Evolutionary conservation across 2,888 invertebrate genomes (phyloP).

Genomic region (Julus scandinavius): DNA sequence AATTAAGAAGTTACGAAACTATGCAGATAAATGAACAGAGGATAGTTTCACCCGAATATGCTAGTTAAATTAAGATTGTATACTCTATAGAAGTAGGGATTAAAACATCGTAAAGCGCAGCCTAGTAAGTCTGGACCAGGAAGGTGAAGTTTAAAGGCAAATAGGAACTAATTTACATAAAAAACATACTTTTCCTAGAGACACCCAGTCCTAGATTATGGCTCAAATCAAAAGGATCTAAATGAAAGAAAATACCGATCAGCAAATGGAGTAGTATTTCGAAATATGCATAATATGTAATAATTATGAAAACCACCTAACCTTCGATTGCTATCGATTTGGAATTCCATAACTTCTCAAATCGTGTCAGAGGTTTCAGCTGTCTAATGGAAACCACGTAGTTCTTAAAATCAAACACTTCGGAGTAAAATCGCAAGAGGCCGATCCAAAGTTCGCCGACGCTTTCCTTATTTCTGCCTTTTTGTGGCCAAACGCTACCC

Average conservation of each 20-base stretch:
- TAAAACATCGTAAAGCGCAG: too few species aligned
- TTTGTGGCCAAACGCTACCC: conserved; percentile 66
- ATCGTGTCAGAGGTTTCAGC: conserved; percentile 66
- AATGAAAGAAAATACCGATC: conserved; percentile 57
- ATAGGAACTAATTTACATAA: not conserved
- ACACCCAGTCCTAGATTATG: conserved; percentile 72
- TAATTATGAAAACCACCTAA: conserved; percentile 58
- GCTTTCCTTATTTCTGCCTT: conserved; percentile 66
- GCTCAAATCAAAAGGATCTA: conserved; percentile 72
- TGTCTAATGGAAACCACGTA: conserved; percentile 69
- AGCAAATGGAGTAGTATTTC: not conserved
- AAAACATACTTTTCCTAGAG: conserved; percentile 69
- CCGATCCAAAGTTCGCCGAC: conserved; percentile 70
- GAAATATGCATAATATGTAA: not conserved
- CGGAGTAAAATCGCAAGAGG: conserved; percentile 70
- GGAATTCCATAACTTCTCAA: conserved; percentile 71
- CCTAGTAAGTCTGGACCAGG: too few species aligned
- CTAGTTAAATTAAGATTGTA: too few species aligned
- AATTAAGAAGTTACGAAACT: not conserved
- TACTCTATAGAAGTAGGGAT: too few species aligned
- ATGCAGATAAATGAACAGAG: too few species aligned
- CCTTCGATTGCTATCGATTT: conserved; percentile 71
- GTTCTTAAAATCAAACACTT: conserved; percentile 68
- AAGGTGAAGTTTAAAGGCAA: not conserved
- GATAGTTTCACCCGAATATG: too few species aligned